A percentile compares a stretch with the other conserved stretches of the same genome.
Conservation (phyloP, 2,797 vertebrate genomes). For the Rhinogobio ventralis region DNA sequence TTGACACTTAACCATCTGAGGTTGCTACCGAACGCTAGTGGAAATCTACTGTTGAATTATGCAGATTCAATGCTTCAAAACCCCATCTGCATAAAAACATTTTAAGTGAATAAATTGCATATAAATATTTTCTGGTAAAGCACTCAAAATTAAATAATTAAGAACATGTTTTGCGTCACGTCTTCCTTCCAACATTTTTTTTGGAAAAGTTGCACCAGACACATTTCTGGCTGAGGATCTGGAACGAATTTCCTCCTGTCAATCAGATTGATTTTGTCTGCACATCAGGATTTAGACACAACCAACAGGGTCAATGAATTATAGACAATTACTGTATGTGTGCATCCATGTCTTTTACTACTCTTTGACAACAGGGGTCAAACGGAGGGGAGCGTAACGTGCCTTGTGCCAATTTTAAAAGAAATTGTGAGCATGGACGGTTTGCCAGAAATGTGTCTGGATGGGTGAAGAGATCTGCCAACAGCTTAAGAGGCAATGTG, state of each 20-base stretch:
- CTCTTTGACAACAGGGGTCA: slow-evolving; percentile 2
- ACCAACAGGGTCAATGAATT: not conserved
- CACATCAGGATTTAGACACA: not conserved
- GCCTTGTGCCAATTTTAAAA: not conserved
- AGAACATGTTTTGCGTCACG: not conserved
- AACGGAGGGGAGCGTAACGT: not conserved
- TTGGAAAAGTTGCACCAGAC: not conserved
- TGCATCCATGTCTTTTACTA: not conserved
- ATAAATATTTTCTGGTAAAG: not conserved
- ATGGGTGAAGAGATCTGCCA: slow-evolving; percentile 13
- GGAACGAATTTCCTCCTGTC: not conserved
- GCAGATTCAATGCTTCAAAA: not conserved
- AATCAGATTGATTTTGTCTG: not conserved
- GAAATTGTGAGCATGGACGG: not conserved
- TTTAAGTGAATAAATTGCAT: not conserved
- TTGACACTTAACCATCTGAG: not conserved
- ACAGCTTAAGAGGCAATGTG: not conserved
- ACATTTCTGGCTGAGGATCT: not conserved
- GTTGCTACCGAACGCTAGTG: not conserved
- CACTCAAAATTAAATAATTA: not conserved
- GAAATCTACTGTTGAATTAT: not conserved
- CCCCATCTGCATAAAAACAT: not conserved
- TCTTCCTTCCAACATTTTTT: not conserved
- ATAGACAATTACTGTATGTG: slow-evolving; percentile 5
- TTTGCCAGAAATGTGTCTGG: not conserved